Base-by-base conservation (phyloP, 2,113 vertebrate species). In the Falco punctatus region DNA sequence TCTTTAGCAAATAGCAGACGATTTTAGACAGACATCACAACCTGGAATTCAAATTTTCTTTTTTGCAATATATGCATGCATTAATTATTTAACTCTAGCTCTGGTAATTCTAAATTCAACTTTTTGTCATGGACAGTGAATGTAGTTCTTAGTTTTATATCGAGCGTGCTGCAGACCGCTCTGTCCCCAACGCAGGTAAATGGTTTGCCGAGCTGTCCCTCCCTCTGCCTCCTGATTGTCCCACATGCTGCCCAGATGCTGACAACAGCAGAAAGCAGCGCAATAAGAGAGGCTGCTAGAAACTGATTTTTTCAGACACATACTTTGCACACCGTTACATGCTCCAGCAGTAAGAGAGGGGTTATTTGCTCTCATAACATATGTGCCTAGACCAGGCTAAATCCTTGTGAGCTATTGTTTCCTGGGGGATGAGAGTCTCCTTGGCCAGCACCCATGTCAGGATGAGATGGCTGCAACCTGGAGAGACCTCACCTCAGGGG, bases 371-470 rank as follows among this genome's bases (percentile, higher is more conserved):
- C 61, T 75, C 65, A 1, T 24, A 52, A n/a, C 30, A 3, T 9
- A 21, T 6, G n/a, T 32, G 28, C 23, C 38, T 30, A 51, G 32
- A 27, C 24, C 33, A 65, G 66, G 46, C 15, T 92, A 11, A 55
- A 66, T 57, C 81, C 66, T 64, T 3, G 3, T 35, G 44, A 71
- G 26, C 11, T 51, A 2, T 30, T 26, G 21, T 46, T 16, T 61
- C 54, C 58, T 17, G 26, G n/a, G 19, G 22, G 23, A 8, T 3
- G 48, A 7, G 0, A 2, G 26, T 38, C 10, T 52, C 66, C 74
- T 61, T 1, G 7, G 62, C n/a, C 40, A 15, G 85, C 74, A 46
- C 18, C 52, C 26, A 0, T 0, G 2, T 6, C 0, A 0, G 62
- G 20, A 67, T 74, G 48, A 61, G 92, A 35, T 4, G 30, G 7